Evolutionary conservation across 2,113 vertebrate genomes (phyloP), one percentile per base, ranked within the genome.

Genomic region (Tetraodon nigroviridis): DNA sequence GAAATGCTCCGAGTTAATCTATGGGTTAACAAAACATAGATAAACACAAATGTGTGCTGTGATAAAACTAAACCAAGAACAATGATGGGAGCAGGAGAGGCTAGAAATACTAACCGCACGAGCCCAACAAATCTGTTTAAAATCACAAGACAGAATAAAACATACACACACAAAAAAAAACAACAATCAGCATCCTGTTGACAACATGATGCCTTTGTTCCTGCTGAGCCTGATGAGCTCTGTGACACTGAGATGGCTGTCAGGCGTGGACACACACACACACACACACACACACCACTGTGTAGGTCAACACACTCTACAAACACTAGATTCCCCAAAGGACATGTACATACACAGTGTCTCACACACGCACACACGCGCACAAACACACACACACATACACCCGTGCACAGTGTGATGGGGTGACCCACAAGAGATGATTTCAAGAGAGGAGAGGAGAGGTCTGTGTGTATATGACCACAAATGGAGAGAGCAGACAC

Each of bases 401-500:
- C 24, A 27, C 24, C 24, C 69, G 82, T 71, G 77, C 70, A 75
- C 59, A 70, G 73, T 76, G 71, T 61, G 73, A 78, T 75, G 72
- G 63, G 54, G 55, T 75, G 69, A 80, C 72, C 76, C 59, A 58
- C 58, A 60, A 71, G 52, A 67, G 60, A 60, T 75, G 81, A 84
- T 80, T 75, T 76, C 56, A 78, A 79, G 76, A 81, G 42, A 72
- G 44, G 49, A 63, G 62, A 49, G 55, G 57, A 53, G 69, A n/a
- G 75, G 79, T 82, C 83, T 76, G 69, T 64, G 71, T 82, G 70
- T 80, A 73, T 73, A 78, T 85, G 81, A 87, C 87, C 76, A 88
- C 84, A 88, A 88, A 88, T 87, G 81, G 85, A 88, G 68, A 86
- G 80, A 75, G 78, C 80, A 85, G 86, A 88, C 83, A 87, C 82